These are phyloP conservation scores for Octonoba sinensis DNA, from an alignment of 2,888 invertebrate genomes.

Conservation along the genomic window DNA sequence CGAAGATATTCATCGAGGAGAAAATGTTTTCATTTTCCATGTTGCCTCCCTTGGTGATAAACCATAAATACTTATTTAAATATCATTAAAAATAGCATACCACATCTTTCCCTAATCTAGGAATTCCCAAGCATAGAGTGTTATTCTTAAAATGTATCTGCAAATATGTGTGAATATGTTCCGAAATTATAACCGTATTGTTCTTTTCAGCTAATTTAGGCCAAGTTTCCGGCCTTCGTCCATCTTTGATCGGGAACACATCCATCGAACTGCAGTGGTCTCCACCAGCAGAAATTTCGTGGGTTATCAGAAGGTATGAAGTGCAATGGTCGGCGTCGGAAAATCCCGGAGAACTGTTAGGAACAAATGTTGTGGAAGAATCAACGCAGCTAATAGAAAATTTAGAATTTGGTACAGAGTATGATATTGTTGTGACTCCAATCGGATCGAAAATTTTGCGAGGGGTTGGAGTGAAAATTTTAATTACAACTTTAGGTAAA, in stretches of 20 bases:
- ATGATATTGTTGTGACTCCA: slow-evolving; percentile 28
- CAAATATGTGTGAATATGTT: too few species aligned
- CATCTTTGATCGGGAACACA: slow-evolving; percentile 16
- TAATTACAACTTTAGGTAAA: slow-evolving; percentile 36
- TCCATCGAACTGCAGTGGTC: slow-evolving; percentile 27
- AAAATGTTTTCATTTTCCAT: too few species aligned
- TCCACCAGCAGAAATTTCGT: slow-evolving; percentile 15
- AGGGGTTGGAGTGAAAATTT: slow-evolving; percentile 11
- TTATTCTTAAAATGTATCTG: too few species aligned
- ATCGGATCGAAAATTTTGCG: slow-evolving; percentile 6
- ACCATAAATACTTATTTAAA: too few species aligned
- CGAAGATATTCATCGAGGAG: too few species aligned
- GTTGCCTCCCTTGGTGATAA: too few species aligned
- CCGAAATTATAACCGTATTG: too few species aligned
- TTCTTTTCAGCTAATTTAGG: slow-evolving; percentile 9
- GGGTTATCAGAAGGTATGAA: slow-evolving; percentile 19
- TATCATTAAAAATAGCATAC: too few species aligned
- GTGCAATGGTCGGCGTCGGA: slow-evolving; percentile 17
- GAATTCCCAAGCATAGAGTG: too few species aligned
- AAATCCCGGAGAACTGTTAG: neutral
- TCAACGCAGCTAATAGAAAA: slow-evolving; percentile 11
- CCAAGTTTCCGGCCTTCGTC: slow-evolving; percentile 13
- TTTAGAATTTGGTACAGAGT: slow-evolving; percentile 41
- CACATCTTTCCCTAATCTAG: too few species aligned
- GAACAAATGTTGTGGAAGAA: neutral